Conservation (phyloP, 1,140 invertebrate species). For the Drosophila pseudoananassae region DNA sequence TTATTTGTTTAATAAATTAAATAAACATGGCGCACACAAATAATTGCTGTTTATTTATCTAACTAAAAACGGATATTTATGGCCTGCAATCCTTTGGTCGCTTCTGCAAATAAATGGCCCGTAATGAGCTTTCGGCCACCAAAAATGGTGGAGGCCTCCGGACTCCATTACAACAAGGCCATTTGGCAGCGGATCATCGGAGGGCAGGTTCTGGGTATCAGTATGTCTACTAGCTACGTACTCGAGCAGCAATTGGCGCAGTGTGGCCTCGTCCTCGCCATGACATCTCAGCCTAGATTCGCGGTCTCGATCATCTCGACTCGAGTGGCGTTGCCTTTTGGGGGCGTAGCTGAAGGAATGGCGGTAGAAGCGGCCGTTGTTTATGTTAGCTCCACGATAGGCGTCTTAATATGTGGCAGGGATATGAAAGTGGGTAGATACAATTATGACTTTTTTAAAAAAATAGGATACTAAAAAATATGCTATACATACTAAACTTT, state of each 20-base stretch:
- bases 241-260: constrained; percentile 84
- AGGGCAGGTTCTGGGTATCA: neutral
- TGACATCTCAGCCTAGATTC: constrained; percentile 84
- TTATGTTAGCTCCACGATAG: constrained; percentile 78
- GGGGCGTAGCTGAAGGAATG: constrained; percentile 84
- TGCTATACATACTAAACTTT: neutral
- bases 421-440: no score
- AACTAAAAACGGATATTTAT: constrained; percentile 76
- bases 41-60: constrained; percentile 75
- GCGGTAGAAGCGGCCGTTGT: constrained; percentile 83
- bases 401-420: constrained; percentile 52
- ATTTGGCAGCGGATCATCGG: constrained; percentile 19
- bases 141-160: constrained; percentile 5
- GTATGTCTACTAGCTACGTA: constrained; percentile 59
- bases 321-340: constrained; percentile 75
- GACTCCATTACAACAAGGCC: constrained; percentile 25
- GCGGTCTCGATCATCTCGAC: constrained; percentile 80
- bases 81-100: constrained; percentile 43
- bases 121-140: constrained; percentile 47
- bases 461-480: neutral
- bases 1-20: constrained; percentile 55
- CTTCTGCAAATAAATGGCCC: constrained; percentile 69
- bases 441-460: no score
- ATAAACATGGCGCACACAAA: constrained; percentile 48
- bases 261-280: constrained; percentile 84